These are phyloP conservation scores for Clupea harengus DNA, from an alignment of 2,113 vertebrate species.

Conservation along the genomic window DNA sequence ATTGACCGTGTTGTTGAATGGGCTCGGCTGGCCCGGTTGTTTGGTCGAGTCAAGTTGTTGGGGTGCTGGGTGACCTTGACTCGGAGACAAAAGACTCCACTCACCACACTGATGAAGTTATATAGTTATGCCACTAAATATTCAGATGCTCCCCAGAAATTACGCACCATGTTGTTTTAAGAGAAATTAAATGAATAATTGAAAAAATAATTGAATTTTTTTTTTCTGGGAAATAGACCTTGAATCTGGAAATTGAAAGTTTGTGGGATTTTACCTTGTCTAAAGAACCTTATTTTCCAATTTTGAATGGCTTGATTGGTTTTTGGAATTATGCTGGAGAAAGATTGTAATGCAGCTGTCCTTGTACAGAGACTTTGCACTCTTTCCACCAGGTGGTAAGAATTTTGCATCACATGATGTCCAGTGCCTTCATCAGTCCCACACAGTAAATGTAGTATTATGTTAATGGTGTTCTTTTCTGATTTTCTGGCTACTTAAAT, in stretches of 20 bases:
- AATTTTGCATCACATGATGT: too few relatives aligned
- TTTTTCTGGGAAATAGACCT: too few relatives aligned
- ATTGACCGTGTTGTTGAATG: slow-evolving; percentile 67
- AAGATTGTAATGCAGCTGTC: too few relatives aligned
- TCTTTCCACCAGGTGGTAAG: too few relatives aligned
- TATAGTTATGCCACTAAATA: slow-evolving; percentile 24
- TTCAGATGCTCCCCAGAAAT: neutral
- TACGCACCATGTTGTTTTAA: neutral
- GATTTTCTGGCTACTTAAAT: too few relatives aligned
- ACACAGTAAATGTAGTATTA: too few relatives aligned
- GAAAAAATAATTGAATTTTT: neutral
- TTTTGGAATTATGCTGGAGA: neutral
- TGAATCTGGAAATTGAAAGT: too few relatives aligned
- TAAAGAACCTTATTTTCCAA: neutral
- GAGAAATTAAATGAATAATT: neutral
- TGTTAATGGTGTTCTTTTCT: too few relatives aligned
- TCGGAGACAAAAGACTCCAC: slow-evolving; percentile 24
- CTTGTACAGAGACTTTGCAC: too few relatives aligned
- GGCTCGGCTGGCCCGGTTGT: slow-evolving; percentile 53
- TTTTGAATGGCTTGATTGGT: neutral
- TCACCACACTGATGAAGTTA: slow-evolving; percentile 25
- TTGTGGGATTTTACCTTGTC: too few relatives aligned
- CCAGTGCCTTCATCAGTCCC: too few relatives aligned
- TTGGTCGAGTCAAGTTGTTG: slow-evolving; percentile 31
- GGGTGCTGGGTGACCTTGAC: slow-evolving; percentile 32